These are phyloP conservation scores for Drosophila picticornis DNA, from an alignment of 2,888 invertebrate genomes.

Conservation along the genomic window DNA sequence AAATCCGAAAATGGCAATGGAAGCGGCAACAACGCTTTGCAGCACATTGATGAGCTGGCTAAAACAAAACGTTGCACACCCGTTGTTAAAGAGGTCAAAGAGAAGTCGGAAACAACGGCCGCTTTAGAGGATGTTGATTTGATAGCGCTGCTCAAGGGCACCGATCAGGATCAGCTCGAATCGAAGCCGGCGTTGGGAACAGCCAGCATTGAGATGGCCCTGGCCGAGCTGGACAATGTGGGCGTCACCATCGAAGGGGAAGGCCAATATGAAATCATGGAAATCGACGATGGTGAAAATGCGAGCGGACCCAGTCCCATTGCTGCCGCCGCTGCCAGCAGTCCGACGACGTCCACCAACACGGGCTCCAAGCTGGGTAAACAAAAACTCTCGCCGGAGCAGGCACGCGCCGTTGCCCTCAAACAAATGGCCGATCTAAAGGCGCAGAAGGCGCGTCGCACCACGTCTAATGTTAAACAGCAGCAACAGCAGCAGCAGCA, in stretches of 20 bases:
- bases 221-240: slow-evolving; percentile 64
- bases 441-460: slow-evolving; percentile 58
- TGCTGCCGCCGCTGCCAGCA: slow-evolving; percentile 5
- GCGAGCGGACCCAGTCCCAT: slow-evolving; percentile 21
- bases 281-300: slow-evolving; percentile 76
- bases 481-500: slow-evolving; percentile 39
- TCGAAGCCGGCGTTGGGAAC: slow-evolving; percentile 20
- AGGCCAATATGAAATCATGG: slow-evolving; percentile 83
- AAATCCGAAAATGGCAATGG: slow-evolving; percentile 37
- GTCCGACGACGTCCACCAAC: slow-evolving; percentile 4
- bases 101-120: slow-evolving; percentile 11
- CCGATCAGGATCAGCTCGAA: slow-evolving; percentile 85
- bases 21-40: slow-evolving; percentile 4
- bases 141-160: slow-evolving; percentile 87
- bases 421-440: slow-evolving; percentile 81
- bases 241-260: slow-evolving; percentile 84
- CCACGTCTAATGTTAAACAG: slow-evolving; percentile 59
- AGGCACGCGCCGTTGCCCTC: slow-evolving; percentile 83
- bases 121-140: slow-evolving; percentile 82
- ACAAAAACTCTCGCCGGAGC: slow-evolving; percentile 72
- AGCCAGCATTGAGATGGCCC: slow-evolving; percentile 48
- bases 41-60: slow-evolving; percentile 18
- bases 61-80: slow-evolving; percentile 22
- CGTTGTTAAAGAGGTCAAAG: slow-evolving; percentile 11
- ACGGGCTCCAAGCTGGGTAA: slow-evolving; percentile 35